A percentile compares a stretch with the other conserved stretches of the same genome.
Evolutionary conservation across 2,888 invertebrate species (phyloP).

Genomic region (Fragum whitleyi): DNA sequence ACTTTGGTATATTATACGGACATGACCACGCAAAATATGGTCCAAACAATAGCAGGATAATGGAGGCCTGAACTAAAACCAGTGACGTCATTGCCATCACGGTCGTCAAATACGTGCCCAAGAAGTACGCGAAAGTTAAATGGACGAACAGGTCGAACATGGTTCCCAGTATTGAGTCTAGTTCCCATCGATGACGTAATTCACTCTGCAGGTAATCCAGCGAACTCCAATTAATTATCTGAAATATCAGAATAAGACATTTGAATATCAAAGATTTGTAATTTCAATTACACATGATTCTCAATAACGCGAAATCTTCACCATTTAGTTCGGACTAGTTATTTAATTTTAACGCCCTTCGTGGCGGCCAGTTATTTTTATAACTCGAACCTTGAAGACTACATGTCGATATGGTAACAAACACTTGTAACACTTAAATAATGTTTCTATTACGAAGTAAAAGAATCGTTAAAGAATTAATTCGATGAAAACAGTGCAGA

Average conservation of each 20-base stretch:
- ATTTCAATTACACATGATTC: no score
- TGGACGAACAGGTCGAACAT: conserved; percentile 79
- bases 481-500: no score
- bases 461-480: no score
- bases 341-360: no score
- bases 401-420: no score
- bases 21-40: conserved; percentile 78
- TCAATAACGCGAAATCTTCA: no score
- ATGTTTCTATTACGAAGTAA: no score
- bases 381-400: no score
- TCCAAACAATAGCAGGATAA: conserved; percentile 71
- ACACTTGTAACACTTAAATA: no score
- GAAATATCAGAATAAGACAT: conserved; percentile 28
- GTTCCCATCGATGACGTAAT: conserved; percentile 64
- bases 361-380: no score
- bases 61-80: conserved; percentile 60
- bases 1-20: conserved; percentile 73
- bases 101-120: conserved; percentile 68
- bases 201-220: conserved; percentile 76
- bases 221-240: conserved; percentile 82
- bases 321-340: no score
- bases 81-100: conserved; percentile 68
- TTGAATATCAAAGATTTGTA: no score
- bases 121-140: conserved; percentile 71
- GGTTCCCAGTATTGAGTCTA: conserved; percentile 77